Percentiles rank a stretch among this genome's conserved stretches.
These are phyloP conservation scores for Leptopilina drosophilae DNA, from an alignment of 2,888 invertebrate genomes.

Conservation along the genomic window DNA sequence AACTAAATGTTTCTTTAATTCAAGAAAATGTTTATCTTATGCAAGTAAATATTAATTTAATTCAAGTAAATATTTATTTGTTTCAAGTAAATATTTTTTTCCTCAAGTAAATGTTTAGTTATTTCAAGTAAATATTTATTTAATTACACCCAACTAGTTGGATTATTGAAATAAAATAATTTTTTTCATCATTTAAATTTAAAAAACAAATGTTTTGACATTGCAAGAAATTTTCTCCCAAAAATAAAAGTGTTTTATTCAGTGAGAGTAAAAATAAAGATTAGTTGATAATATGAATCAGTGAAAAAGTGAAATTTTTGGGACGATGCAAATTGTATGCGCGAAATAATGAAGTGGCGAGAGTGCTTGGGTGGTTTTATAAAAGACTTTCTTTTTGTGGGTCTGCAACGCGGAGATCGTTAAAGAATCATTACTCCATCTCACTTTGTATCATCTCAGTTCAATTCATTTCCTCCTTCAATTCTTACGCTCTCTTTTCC, in stretches of 20 bases:
- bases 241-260: background rate
- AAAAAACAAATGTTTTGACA: no score
- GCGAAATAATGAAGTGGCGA: background rate
- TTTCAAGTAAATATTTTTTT: no score
- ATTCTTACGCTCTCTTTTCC: slow-evolving; percentile 48
- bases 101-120: no score
- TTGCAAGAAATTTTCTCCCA: no score
- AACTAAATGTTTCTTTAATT: no score
- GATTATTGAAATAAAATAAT: no score
- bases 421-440: slow-evolving; percentile 38
- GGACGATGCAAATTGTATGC: slow-evolving; percentile 7
- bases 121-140: no score
- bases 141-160: no score
- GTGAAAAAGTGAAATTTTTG: slow-evolving; percentile 13
- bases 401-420: background rate
- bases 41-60: no score
- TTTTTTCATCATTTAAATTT: no score
- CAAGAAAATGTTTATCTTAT: no score
- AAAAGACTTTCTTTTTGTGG: slow-evolving; percentile 29
- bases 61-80: no score
- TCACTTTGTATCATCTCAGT: slow-evolving; percentile 53
- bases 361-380: slow-evolving; percentile 14
- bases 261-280: background rate
- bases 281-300: background rate
- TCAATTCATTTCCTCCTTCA: slow-evolving; percentile 50